These are phyloP conservation scores for Drosophila tristis DNA, from an alignment of 1,140 invertebrate species.

Conservation along the genomic window DNA sequence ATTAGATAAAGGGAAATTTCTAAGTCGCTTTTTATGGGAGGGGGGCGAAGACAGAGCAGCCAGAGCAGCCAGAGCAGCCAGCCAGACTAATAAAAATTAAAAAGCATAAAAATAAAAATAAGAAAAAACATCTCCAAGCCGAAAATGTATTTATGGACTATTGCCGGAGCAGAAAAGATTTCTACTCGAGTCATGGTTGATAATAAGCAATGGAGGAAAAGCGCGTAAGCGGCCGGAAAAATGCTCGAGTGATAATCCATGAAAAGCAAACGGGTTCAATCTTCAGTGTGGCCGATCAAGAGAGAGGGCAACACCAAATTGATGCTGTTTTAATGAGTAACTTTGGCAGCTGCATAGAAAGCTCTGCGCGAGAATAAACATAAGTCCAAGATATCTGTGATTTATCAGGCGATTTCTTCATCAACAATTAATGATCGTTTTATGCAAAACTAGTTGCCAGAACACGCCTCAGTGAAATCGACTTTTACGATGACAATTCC, in stretches of 20 bases:
- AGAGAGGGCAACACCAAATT: constrained; percentile 31
- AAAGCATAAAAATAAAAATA: constrained; percentile 61
- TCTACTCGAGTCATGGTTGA: constrained; percentile 33
- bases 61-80: constrained; percentile 32
- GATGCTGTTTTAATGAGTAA: constrained; percentile 1
- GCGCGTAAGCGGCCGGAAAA: constrained; percentile 30
- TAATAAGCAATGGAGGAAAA: constrained; percentile 33
- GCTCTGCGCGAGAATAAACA: not conserved
- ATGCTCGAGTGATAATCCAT: constrained; percentile 36
- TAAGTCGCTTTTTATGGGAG: constrained; percentile 9
- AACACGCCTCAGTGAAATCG: constrained; percentile 44
- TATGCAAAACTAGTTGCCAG: constrained; percentile 58
- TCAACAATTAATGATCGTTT: constrained; percentile 6
- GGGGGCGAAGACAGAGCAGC: constrained; percentile 7
- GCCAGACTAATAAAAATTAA: constrained; percentile 65
- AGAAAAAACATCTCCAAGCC: constrained; percentile 20
- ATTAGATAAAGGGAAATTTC: constrained; percentile 78
- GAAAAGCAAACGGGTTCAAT: constrained; percentile 32
- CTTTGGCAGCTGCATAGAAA: constrained; percentile 14
- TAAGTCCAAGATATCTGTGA: constrained; percentile 26
- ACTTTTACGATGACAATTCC: constrained; percentile 42
- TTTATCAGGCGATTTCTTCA: constrained; percentile 25
- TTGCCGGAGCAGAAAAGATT: constrained; percentile 45
- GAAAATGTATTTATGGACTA: constrained; percentile 36
- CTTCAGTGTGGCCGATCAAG: constrained; percentile 6